Conservation (phyloP, 1,140 invertebrate species). For the Drosophila busckii region DNA sequence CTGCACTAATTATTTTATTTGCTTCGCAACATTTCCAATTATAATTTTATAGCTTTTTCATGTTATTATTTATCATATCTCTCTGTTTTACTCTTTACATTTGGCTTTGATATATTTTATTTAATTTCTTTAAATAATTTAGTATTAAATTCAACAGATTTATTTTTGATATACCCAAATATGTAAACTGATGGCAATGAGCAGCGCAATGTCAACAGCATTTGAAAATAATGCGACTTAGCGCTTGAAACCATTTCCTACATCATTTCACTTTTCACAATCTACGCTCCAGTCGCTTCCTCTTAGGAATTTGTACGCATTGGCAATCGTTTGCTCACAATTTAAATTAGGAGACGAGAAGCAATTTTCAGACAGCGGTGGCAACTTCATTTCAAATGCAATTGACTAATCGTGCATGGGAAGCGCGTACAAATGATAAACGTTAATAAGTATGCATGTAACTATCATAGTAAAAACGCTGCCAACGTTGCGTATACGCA, state of each 20-base stretch:
- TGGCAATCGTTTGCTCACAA: too few species aligned
- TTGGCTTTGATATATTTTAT: too few species aligned
- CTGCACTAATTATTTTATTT: too few species aligned
- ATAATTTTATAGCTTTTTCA: too few species aligned
- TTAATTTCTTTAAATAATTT: too few species aligned
- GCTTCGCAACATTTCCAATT: too few species aligned
- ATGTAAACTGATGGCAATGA: not conserved
- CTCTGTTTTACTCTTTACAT: too few species aligned
- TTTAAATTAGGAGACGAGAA: constrained; percentile 24
- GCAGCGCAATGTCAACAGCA: not conserved
- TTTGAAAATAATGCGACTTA: constrained; percentile 13
- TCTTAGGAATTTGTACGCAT: constrained; percentile 6
- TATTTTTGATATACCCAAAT: not conserved
- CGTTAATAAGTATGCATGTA: not conserved
- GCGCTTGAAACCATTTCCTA: constrained; percentile 22
- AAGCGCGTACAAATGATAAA: constrained; percentile 4
- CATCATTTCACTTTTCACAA: constrained; percentile 34
- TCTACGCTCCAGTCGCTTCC: constrained; percentile 3
- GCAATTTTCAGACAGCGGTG: not conserved
- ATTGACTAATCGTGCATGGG: constrained; percentile 29
- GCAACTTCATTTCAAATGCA: constrained; percentile 26
- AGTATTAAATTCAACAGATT: too few species aligned
- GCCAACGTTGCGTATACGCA: constrained; percentile 13
- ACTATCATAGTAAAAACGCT: not conserved
- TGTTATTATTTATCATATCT: too few species aligned